Evolutionary conservation across 2,888 invertebrate species (phyloP).

Genomic region (Neelides folsomi): DNA sequence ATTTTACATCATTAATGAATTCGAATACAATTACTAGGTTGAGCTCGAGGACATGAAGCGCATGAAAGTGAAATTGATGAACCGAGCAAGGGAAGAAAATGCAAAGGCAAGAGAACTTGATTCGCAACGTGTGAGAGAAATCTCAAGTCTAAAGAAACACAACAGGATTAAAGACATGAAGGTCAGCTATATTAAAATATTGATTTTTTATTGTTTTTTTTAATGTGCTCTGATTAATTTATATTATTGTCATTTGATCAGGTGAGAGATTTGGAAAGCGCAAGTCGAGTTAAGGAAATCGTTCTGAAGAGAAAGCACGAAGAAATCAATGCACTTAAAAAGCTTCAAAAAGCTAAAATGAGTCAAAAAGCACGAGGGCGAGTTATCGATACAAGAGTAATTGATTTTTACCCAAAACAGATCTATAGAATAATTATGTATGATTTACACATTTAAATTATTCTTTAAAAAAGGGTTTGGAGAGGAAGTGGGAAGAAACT

Average conservation of each 20-base stretch:
- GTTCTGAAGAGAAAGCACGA: slow-evolving; percentile 77
- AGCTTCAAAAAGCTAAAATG: slow-evolving; percentile 1
- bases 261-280: slow-evolving; percentile 75
- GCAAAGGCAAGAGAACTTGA: slow-evolving; percentile 74
- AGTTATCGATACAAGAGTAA: slow-evolving; percentile 32
- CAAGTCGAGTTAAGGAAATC: slow-evolving; percentile 74
- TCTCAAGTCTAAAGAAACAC: slow-evolving; percentile 80
- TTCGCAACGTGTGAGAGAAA: slow-evolving; percentile 62
- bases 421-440: too few relatives aligned
- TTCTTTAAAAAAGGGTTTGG: neutral
- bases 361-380: slow-evolving; percentile 6
- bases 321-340: slow-evolving; percentile 69
- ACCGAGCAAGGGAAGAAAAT: slow-evolving; percentile 84
- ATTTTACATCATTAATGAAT: neutral
- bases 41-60: slow-evolving; percentile 71
- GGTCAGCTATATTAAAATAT: neutral
- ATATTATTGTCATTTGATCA: too few relatives aligned
- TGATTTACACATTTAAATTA: neutral
- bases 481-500: neutral
- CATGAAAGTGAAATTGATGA: slow-evolving; percentile 71
- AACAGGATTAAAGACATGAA: slow-evolving; percentile 64
- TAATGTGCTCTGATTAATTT: too few relatives aligned
- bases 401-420: too few relatives aligned
- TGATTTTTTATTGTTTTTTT: too few relatives aligned
- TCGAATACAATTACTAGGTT: slow-evolving; percentile 42